Conservation (phyloP, 2,797 vertebrate species). For the Poecilia velifera region DNA sequence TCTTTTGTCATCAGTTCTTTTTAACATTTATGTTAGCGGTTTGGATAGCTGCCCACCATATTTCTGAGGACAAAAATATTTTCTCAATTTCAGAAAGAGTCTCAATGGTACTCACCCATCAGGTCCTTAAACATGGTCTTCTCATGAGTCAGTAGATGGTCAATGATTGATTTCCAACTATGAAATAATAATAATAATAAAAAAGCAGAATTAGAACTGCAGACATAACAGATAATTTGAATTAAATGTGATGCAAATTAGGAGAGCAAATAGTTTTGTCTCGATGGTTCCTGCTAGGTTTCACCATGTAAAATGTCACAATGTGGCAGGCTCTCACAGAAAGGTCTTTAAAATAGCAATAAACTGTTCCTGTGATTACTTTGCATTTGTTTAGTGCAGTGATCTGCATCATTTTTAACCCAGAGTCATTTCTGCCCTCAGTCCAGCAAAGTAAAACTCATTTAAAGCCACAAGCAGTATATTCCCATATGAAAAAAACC, state of each 20-base stretch:
- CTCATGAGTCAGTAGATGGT: constrained; percentile 97
- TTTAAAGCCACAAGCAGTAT: too few relatives aligned
- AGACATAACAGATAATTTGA: not conserved
- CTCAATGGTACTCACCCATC: constrained; percentile 89
- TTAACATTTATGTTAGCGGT: not conserved
- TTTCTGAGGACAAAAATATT: not conserved
- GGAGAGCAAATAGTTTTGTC: not conserved
- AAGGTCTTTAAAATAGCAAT: not conserved
- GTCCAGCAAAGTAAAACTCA: too few relatives aligned
- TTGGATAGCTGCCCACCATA: not conserved
- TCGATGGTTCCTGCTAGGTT: not conserved
- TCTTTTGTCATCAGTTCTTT: not conserved
- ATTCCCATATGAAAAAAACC: too few relatives aligned
- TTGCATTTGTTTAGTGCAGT: not conserved
- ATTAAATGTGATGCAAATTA: not conserved
- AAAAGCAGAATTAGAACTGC: constrained; percentile 21
- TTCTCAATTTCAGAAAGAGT: not conserved
- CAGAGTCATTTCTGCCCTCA: too few relatives aligned
- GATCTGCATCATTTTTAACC: too few relatives aligned
- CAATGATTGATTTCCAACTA: constrained; percentile 95
- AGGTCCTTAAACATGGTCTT: constrained; percentile 99
- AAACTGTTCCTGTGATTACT: not conserved
- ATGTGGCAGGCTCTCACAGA: not conserved
- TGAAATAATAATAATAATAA: constrained; percentile 12
- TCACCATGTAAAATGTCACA: not conserved